These are phyloP conservation scores for Benthosema pterotum DNA, from an alignment of 2,797 vertebrate species.

Conservation along the genomic window DNA sequence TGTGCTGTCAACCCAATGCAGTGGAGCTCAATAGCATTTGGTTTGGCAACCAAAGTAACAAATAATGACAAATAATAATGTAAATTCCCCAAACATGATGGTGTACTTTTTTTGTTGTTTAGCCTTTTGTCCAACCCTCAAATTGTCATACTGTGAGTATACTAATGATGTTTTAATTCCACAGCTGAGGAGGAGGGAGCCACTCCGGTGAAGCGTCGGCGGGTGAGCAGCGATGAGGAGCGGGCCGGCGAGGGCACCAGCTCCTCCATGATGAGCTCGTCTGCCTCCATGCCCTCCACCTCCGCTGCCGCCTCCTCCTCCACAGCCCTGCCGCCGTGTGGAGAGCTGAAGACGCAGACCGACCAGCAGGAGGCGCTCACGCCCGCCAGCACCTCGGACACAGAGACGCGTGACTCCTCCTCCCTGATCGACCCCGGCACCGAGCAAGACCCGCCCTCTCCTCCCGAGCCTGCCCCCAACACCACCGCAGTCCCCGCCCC, in stretches of 20 bases:
- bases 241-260: conserved; percentile 75
- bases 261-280: conserved; percentile 34
- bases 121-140: no score
- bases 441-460: conserved; percentile 93
- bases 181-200: conserved; percentile 91
- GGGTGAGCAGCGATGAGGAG: conserved; percentile 92
- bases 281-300: conserved; percentile 15
- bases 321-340: conserved; percentile 61
- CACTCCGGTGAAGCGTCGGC: conserved; percentile 91
- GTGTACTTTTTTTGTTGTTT: no score
- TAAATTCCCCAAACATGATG: no score
- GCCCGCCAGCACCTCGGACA: conserved; percentile 93
- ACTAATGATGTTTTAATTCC: conserved; percentile 1
- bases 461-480: conserved; percentile 83
- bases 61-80: no score
- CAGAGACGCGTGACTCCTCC: conserved; percentile 96
- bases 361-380: conserved; percentile 90
- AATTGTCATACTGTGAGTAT: no score
- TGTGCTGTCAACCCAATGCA: no score
- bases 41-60: no score
- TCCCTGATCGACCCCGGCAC: conserved; percentile 97
- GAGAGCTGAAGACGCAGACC: conserved; percentile 63
- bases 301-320: conserved; percentile 40
- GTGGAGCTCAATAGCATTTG: no score
- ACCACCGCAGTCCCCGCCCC: conserved; percentile 46